Base-by-base conservation (phyloP, 2,797 vertebrate species). In the Typhlichthys eigenmanni region DNA sequence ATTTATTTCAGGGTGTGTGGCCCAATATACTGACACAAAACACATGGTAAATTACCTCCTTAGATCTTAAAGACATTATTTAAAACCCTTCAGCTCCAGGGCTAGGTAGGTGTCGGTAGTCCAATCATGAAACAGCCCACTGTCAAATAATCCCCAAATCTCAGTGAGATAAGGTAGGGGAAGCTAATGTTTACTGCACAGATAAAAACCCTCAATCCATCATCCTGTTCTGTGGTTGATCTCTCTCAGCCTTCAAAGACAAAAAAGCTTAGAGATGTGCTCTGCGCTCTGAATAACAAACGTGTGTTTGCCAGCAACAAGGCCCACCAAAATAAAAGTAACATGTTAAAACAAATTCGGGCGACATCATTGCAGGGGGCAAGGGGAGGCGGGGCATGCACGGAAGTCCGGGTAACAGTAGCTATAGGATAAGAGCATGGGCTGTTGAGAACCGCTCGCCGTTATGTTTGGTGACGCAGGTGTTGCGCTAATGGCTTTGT, bases 181-280 rank as follows among this genome's bases (percentile, higher is more conserved):
- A 87, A 80, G 86, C 79, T 82, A 16, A 72, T 80, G 86, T 68
- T 89, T 88, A 92, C 87, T 89, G 78, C 75, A 48, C 60, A 80
- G 87, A 88, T 89, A 90, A 91, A 88, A 80, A 68, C 32, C 78
- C 64, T 62, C 75, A 73, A 88, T 91, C 85, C 75, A 64, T 93
- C 88, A 85, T 52, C 62, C 54, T 54, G 5, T 63, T 53, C 67
- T 70, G 74, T 75, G 69, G 68, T 78, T 38, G 60, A 64, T 71
- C 74, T 66, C 45, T 13, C 29, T 80, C 38, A 32, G 50, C 24
- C 75, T 65, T 57, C 58, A 14, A 43, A 43, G 38, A 43, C 38
- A 43, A 43, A 43, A 43, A 43, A 43, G 38, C 49, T 13, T 13
- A 13, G 12, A 53, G 50, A 9, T 52, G 50, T 16, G 13, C 47